Percentiles rank a stretch among this genome's conserved stretches.
phyloP scores from a whole-genome alignment of 1,140 invertebrate genomes.

The Rhopalosiphum maidis region DNA sequence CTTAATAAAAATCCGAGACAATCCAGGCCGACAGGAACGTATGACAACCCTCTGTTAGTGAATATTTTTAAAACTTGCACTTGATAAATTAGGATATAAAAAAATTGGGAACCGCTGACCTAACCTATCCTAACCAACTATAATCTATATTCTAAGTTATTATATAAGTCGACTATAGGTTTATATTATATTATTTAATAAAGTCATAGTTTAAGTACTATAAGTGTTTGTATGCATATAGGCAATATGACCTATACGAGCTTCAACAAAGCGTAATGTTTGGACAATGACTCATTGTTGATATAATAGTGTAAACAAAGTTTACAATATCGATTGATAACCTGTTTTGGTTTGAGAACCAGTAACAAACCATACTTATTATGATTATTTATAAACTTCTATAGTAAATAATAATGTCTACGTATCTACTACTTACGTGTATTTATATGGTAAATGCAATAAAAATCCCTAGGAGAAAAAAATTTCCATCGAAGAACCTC shows the following conservation, averaged over 20 bases:
- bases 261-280: background rate
- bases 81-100: background rate
- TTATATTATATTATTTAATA: background rate
- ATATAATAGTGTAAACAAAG: background rate
- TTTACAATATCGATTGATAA: background rate
- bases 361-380: background rate
- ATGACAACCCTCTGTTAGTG: background rate
- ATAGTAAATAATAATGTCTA: no score
- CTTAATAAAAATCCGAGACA: background rate
- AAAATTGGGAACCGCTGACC: background rate
- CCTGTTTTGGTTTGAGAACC: background rate
- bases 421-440: background rate
- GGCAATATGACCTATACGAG: background rate
- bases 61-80: background rate
- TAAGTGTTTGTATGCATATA: background rate
- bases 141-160: background rate
- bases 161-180: no score
- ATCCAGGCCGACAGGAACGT: no score
- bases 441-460: background rate
- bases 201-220: background rate
- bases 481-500: no score
- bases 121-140: background rate
- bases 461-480: no score
- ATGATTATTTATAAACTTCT: background rate
- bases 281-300: background rate